Evolutionary conservation across 2,888 invertebrate genomes (phyloP).

Genomic region (Tenthredo distinguenda): DNA sequence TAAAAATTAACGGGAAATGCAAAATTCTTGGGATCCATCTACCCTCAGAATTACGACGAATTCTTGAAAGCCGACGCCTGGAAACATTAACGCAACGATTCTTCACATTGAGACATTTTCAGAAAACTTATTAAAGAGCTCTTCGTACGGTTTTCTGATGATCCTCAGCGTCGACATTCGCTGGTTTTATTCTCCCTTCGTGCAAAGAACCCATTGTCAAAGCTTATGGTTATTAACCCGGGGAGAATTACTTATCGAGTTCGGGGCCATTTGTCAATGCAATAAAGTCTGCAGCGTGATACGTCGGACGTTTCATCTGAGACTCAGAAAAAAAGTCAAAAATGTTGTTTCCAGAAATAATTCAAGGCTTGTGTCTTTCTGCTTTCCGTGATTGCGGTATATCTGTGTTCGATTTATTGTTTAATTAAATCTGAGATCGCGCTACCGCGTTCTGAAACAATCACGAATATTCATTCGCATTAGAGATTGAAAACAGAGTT

Average conservation of each 20-base stretch:
- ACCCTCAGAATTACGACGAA: slow-evolving; percentile 23
- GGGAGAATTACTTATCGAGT: slow-evolving; percentile 6
- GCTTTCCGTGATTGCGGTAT: neutral
- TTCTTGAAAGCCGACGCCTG: slow-evolving; percentile 17
- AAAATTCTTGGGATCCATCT: neutral
- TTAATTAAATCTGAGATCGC: neutral
- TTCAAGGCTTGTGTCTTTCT: neutral
- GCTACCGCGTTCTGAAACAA: neutral
- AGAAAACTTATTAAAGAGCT: slow-evolving; percentile 14
- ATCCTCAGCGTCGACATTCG: slow-evolving; percentile 2
- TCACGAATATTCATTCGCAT: neutral
- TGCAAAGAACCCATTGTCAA: slow-evolving; percentile 19
- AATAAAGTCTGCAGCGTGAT: neutral
- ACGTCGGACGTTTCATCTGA: neutral
- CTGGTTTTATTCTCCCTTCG: neutral
- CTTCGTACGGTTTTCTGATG: slow-evolving; percentile 1
- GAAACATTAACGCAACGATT: neutral
- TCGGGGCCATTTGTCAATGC: neutral
- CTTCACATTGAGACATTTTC: slow-evolving; percentile 25
- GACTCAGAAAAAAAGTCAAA: neutral
- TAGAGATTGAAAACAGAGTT: neutral
- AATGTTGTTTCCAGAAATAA: neutral
- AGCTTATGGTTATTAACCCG: slow-evolving; percentile 4
- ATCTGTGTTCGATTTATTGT: neutral
- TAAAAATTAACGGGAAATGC: slow-evolving; percentile 18